phyloP scores from a whole-genome alignment of 2,113 vertebrate species.

The Orycteropus afer region DNA sequence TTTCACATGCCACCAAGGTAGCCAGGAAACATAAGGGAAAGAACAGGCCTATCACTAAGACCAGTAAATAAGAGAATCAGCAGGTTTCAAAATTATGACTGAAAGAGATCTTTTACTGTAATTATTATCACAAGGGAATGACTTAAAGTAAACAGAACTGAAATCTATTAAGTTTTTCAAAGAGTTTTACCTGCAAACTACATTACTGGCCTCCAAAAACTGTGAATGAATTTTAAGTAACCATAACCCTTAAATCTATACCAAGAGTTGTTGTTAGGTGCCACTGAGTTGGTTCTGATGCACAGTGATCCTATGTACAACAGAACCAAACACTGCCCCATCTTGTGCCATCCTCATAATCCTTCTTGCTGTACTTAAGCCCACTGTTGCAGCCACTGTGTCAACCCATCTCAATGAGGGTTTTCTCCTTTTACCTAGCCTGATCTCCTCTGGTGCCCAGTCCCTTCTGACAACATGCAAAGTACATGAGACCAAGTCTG shows the following conservation, averaged over 20 bases:
- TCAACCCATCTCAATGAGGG: too few relatives aligned
- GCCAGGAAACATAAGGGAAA: not conserved
- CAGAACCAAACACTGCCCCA: too few relatives aligned
- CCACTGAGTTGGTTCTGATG: too few relatives aligned
- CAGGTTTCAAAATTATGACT: not conserved
- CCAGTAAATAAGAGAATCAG: not conserved
- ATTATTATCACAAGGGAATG: not conserved
- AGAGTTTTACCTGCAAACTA: constrained; percentile 33
- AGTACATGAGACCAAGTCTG: too few relatives aligned
- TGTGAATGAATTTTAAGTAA: constrained; percentile 2
- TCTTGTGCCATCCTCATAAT: too few relatives aligned
- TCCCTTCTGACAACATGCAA: too few relatives aligned
- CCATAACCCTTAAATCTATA: not conserved
- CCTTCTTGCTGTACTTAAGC: too few relatives aligned
- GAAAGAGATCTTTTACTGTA: not conserved
- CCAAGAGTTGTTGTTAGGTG: too few relatives aligned
- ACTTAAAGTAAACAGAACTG: not conserved
- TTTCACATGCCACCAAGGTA: constrained; percentile 15
- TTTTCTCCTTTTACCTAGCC: too few relatives aligned
- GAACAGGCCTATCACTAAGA: not conserved
- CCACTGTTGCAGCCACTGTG: too few relatives aligned
- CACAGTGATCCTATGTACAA: too few relatives aligned
- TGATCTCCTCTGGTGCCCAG: too few relatives aligned
- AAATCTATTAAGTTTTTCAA: constrained; percentile 24
- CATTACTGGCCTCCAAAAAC: not conserved